phyloP scores from a whole-genome alignment of 2,797 vertebrate genomes.

The Hypotaenidia okinawae region DNA sequence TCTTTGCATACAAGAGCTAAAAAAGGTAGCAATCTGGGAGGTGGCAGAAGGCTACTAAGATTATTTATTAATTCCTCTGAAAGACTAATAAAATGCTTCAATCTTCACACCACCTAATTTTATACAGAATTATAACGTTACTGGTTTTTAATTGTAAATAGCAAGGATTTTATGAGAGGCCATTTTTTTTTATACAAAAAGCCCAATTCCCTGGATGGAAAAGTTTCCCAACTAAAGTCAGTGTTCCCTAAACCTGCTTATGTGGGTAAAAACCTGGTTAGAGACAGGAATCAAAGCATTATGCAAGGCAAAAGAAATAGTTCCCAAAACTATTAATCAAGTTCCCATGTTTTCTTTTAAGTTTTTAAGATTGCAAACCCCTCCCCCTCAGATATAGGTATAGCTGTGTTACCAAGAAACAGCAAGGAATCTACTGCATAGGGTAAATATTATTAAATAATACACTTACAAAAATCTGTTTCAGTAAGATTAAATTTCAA shows the following conservation, averaged over 20 bases:
- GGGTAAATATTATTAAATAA: not conserved
- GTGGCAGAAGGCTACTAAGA: not conserved
- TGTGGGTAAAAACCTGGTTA: accelerated
- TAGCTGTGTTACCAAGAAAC: not conserved
- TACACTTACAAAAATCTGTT: not conserved
- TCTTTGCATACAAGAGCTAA: not conserved
- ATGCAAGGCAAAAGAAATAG: not conserved
- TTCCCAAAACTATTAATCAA: not conserved
- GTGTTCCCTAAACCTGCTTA: not conserved
- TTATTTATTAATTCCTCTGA: not conserved
- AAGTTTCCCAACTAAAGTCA: not conserved
- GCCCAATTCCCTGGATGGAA: not conserved
- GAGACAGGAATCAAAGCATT: not conserved
- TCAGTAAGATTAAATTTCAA: not conserved
- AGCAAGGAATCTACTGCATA: not conserved
- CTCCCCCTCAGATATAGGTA: not conserved
- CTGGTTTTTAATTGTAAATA: not conserved
- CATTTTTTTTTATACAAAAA: not conserved
- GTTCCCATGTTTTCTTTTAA: not conserved
- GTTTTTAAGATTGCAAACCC: not conserved
- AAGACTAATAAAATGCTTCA: not conserved
- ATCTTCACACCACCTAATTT: not conserved
- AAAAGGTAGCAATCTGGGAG: not conserved
- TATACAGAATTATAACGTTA: not conserved
- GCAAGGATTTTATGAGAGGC: not conserved